Evolutionary conservation across 2,797 vertebrate genomes (phyloP).

Genomic region (Amazonetta brasiliensis): DNA sequence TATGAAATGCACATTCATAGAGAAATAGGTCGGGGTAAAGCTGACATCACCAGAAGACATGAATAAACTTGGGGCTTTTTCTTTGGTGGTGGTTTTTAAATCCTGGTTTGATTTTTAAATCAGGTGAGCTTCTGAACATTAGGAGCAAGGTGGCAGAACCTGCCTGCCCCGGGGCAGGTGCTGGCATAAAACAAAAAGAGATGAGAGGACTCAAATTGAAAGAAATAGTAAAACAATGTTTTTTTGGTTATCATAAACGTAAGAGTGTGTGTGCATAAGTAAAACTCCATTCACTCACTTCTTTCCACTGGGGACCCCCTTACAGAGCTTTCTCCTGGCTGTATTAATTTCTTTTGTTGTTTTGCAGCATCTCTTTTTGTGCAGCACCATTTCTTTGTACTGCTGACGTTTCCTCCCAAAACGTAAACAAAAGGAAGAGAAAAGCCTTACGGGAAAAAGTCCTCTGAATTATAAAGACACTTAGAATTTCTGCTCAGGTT

Average conservation of each 20-base stretch:
- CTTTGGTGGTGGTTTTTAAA: not conserved
- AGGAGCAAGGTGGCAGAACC: not conserved
- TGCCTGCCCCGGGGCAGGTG: not conserved
- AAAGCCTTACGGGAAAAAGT: not conserved
- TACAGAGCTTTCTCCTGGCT: not conserved
- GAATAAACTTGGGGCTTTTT: not conserved
- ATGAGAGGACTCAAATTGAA: not conserved
- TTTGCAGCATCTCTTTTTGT: constrained; percentile 6
- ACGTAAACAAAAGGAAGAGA: not conserved
- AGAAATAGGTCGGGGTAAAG: not conserved
- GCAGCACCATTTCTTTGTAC: constrained; percentile 2
- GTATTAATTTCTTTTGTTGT: constrained; percentile 30
- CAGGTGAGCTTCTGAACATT: not conserved
- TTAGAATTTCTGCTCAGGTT: not conserved
- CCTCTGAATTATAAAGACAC: not conserved
- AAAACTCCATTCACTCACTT: not conserved
- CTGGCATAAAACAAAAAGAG: not conserved
- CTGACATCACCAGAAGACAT: not conserved
- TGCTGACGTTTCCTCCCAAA: not conserved
- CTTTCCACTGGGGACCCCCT: not conserved
- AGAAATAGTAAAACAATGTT: not conserved
- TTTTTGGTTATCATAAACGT: constrained; percentile 21
- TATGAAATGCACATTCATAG: not conserved
- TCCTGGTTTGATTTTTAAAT: constrained; percentile 2
- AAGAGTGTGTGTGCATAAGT: not conserved